Conservation (phyloP, 2,113 vertebrate species). For the Paraplagusia blochii region DNA sequence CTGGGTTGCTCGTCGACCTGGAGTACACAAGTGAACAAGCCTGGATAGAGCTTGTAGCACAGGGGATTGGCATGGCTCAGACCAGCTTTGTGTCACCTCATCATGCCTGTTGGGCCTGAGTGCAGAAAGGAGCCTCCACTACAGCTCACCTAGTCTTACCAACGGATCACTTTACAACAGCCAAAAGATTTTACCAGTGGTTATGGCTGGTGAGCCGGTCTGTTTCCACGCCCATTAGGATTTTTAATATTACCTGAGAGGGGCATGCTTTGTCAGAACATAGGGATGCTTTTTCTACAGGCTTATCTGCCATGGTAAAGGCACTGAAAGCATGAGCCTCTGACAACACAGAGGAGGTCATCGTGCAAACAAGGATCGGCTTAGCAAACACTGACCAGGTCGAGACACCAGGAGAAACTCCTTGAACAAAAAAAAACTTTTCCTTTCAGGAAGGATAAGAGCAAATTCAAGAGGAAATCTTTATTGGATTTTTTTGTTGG, state of each 20-base stretch:
- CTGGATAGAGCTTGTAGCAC: conserved; percentile 69
- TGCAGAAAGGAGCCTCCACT: conserved; percentile 76
- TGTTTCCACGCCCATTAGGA: conserved; percentile 77
- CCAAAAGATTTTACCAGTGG: conserved; percentile 79
- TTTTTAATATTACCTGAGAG: conserved; percentile 71
- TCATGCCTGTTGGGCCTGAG: conserved; percentile 84
- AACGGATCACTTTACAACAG: conserved; percentile 79
- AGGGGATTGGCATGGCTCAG: conserved; percentile 75
- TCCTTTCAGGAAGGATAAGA: conserved; percentile 61
- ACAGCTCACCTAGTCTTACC: conserved; percentile 59
- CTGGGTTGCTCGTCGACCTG: conserved; percentile 65
- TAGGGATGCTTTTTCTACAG: conserved; percentile 72
- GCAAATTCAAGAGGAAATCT: conserved; percentile 62
- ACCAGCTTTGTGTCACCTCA: conserved; percentile 76
- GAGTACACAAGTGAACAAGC: conserved; percentile 68
- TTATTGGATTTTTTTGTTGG: conserved; percentile 81
- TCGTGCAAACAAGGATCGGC: conserved; percentile 78
- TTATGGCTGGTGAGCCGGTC: conserved; percentile 78
- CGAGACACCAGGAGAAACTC: conserved; percentile 77
- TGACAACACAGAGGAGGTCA: conserved; percentile 80
- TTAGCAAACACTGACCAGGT: conserved; percentile 77
- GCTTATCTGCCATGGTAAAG: conserved; percentile 86
- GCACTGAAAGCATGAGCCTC: conserved; percentile 86
- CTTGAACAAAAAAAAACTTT: conserved; percentile 53
- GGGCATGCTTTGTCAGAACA: conserved; percentile 72